Percentiles rank a stretch among this genome's conserved stretches.
phyloP scores from a whole-genome alignment of 1,140 invertebrate species.

The Ylistrum balloti region DNA sequence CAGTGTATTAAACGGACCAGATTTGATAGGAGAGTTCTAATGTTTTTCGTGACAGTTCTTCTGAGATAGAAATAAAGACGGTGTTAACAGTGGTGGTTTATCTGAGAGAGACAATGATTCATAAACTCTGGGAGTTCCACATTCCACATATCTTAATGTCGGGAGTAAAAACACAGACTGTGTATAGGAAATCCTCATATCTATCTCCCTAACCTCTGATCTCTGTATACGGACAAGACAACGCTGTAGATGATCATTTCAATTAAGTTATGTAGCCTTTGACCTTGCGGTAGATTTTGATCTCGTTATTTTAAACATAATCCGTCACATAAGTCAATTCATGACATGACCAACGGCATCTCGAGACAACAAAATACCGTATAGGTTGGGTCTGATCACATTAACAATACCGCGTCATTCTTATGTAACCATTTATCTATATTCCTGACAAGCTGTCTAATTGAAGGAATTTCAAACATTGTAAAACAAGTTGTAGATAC shows the following conservation, averaged over 20 bases:
- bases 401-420: background rate
- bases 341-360: constrained; percentile 26
- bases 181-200: background rate
- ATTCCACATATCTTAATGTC: constrained; percentile 35
- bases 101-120: background rate
- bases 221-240: background rate
- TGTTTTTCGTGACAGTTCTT: constrained; percentile 23
- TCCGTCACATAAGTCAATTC: constrained; percentile 26
- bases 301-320: constrained; percentile 25
- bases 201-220: background rate
- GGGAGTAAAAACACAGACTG: background rate
- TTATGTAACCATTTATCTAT: constrained; percentile 9
- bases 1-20: constrained; percentile 36
- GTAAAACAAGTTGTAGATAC: background rate
- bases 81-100: background rate
- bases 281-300: background rate
- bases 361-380: background rate
- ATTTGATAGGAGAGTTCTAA: constrained; percentile 1
- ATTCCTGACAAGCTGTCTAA: background rate
- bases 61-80: background rate
- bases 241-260: background rate
- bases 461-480: background rate
- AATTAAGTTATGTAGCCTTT: constrained; percentile 2
- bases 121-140: background rate
- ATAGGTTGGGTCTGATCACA: constrained; percentile 3